These are phyloP conservation scores for Archegozetes longisetosus DNA, from an alignment of 1,140 invertebrate species.

Conservation along the genomic window DNA sequence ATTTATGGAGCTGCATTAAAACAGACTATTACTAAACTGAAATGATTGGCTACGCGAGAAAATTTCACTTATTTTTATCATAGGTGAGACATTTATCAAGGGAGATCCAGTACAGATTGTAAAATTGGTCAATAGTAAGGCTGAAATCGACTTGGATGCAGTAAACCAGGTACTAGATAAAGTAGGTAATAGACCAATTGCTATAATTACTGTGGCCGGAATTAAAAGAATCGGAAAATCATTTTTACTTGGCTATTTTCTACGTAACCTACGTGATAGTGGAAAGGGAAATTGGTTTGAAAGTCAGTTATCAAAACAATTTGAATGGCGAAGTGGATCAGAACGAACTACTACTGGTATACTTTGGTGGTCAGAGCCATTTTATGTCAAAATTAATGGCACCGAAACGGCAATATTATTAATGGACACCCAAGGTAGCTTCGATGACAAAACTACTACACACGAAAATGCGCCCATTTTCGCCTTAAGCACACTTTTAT, in stretches of 20 bases:
- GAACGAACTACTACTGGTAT: conserved; percentile 91
- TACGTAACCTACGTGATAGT: conserved; percentile 54
- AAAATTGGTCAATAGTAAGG: no score
- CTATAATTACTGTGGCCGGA: conserved; percentile 83
- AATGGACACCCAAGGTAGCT: conserved; percentile 93
- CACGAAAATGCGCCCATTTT: conserved; percentile 92
- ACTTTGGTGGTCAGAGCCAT: conserved; percentile 86
- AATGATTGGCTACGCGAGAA: no score
- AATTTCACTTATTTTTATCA: no score
- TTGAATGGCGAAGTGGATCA: conserved; percentile 84
- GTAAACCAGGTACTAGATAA: no score
- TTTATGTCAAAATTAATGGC: conserved; percentile 35
- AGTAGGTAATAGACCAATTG: conserved; percentile 58
- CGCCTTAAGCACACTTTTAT: conserved; percentile 45
- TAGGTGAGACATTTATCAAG: no score
- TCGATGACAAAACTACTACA: conserved; percentile 90
- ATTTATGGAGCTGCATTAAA: no score
- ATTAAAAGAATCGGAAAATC: conserved; percentile 95
- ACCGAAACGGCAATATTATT: conserved; percentile 50
- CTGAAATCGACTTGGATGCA: no score
- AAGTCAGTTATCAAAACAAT: conserved; percentile 33
- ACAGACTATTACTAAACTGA: no score
- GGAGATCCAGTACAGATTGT: no score
- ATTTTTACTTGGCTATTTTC: conserved; percentile 80
- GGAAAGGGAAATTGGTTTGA: no score